Evolutionary conservation across 2,113 vertebrate genomes (phyloP).

Genomic region (Oenanthe oenanthe): DNA sequence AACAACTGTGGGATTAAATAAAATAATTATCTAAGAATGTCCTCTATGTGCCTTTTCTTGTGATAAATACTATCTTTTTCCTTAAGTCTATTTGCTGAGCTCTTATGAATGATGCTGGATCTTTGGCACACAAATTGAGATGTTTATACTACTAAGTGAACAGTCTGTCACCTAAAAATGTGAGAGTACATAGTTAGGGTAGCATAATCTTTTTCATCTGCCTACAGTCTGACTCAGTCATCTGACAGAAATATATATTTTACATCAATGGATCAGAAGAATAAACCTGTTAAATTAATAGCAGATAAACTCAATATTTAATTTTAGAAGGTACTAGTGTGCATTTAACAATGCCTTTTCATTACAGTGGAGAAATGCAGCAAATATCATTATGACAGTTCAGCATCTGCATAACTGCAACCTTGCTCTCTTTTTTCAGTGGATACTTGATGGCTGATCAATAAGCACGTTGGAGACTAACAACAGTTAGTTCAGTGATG

Average conservation of each 20-base stretch:
- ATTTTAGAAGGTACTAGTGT: not conserved
- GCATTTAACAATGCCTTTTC: not conserved
- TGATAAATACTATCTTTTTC: not conserved
- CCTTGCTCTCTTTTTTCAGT: constrained; percentile 36
- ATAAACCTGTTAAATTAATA: constrained; percentile 12
- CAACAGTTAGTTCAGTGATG: constrained; percentile 55
- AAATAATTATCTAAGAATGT: not conserved
- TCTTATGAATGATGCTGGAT: not conserved
- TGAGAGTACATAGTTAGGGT: constrained; percentile 24
- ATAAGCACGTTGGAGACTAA: constrained; percentile 62
- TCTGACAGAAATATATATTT: constrained; percentile 39
- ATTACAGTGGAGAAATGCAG: not conserved
- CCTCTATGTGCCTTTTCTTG: not conserved
- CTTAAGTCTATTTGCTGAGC: not conserved
- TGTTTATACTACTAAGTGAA: not conserved
- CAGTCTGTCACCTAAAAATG: constrained; percentile 33
- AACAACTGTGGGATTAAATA: not conserved
- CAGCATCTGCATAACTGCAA: not conserved
- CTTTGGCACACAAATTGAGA: not conserved
- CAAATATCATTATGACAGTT: not conserved
- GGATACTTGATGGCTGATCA: constrained; percentile 59
- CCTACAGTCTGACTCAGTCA: constrained; percentile 13
- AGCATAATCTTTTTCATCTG: constrained; percentile 2
- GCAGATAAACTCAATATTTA: not conserved
- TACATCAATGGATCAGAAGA: not conserved